Evolutionary conservation across 1,140 invertebrate genomes (phyloP), one percentile per base, ranked within the genome.

Genomic region (Formica exsecta): DNA sequence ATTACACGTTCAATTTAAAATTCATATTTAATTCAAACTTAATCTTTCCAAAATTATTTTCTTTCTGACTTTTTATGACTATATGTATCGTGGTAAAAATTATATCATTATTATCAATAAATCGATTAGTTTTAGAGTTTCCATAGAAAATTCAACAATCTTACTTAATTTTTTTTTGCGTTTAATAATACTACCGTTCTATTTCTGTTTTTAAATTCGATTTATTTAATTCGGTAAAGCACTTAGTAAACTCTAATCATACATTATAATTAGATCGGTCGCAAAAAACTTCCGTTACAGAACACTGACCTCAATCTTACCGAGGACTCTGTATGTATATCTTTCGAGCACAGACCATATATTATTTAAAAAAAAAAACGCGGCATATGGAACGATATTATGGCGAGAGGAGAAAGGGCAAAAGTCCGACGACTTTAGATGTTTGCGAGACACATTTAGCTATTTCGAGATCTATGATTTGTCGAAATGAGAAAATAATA

Each of bases 241-340:
- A 29, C 36, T 62, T 75, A 41, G 41, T 62, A 36, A 51, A 5
- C 48, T 51, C 25, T 62, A 41, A 75, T 62, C 48, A 4, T 62
- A 19, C 11, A 32, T 51, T 71, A 71, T 51, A 71, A 48, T 13
- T 16, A 57, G 7, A 16, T 59, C 32, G n/a, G 16, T 19, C 2
- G 36, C 11, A 41, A 44, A 25, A 62, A 64, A 59, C 41, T 44
- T 41, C 2, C 19, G 22, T 74, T 74, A 59, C 16, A 3, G 38
- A 75, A 75, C 36, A 36, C 8, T 4, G 73, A 75, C 22, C 54
- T 75, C n/a, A 62, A 41, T 29, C 54, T 38, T 7, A 59, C n/a
- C 16, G 73, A n/a, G 8, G 36, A 75, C 22, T 61, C 8, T 38
- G 13, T 75, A 11, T 29, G n/a, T n/a, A 25, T 62, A 62, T 25